Percentiles rank a stretch among this genome's conserved stretches.
Conservation (phyloP, 1,140 invertebrate genomes). For the Cotesia glomerata region DNA sequence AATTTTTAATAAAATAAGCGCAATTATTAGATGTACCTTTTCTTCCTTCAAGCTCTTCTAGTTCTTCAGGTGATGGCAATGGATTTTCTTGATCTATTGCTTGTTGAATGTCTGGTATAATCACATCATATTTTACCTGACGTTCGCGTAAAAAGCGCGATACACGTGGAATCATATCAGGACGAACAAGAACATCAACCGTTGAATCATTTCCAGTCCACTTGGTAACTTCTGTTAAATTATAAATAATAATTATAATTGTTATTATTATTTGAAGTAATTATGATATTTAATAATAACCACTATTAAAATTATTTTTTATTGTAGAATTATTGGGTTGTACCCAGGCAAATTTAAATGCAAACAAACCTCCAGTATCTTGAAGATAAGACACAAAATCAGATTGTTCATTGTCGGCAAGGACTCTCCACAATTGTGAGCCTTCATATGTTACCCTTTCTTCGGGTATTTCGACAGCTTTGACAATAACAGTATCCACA, state of each 20-base stretch:
- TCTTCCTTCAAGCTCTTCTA: slow-evolving; percentile 72
- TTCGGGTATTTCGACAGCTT: slow-evolving; percentile 50
- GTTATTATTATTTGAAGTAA: slow-evolving; percentile 13
- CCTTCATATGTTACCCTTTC: slow-evolving; percentile 62
- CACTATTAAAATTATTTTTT: background rate
- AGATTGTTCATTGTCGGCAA: slow-evolving; percentile 48
- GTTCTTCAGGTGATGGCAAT: slow-evolving; percentile 66
- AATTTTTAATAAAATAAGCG: background rate
- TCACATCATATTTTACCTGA: slow-evolving; percentile 65
- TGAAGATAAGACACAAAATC: slow-evolving; percentile 57
- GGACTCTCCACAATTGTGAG: slow-evolving; percentile 63
- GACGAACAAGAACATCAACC: slow-evolving; percentile 73
- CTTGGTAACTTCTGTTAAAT: slow-evolving; percentile 68
- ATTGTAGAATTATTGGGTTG: background rate
- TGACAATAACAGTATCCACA: slow-evolving; percentile 41
- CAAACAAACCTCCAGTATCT: slow-evolving; percentile 54
- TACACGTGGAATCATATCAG: slow-evolving; percentile 64
- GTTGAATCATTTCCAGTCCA: slow-evolving; percentile 73
- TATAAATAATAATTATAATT: slow-evolving; percentile 20
- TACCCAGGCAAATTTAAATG: background rate
- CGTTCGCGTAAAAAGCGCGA: slow-evolving; percentile 50
- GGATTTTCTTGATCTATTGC: slow-evolving; percentile 82
- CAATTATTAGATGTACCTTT: slow-evolving; percentile 65
- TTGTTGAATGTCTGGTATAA: slow-evolving; percentile 77
- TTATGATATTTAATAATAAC: slow-evolving; percentile 17